A percentile compares a stretch with the other conserved stretches of the same genome.
Conservation (phyloP, 2,888 invertebrate species). For the Ochropleura plecta region DNA sequence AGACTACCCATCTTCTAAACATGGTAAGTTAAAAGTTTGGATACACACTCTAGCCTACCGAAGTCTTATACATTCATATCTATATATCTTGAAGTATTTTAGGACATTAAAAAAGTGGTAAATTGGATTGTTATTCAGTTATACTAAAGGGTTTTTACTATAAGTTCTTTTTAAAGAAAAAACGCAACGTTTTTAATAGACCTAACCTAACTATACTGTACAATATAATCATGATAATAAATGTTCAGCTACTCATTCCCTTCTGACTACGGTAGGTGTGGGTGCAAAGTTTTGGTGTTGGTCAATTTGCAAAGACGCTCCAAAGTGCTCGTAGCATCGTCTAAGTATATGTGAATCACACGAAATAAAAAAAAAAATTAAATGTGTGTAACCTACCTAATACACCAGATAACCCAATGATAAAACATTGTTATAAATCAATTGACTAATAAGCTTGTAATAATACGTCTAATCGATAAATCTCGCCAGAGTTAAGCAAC, state of each 20-base stretch:
- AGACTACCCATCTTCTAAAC: not conserved
- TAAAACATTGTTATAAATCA: constrained; percentile 14
- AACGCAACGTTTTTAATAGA: not conserved
- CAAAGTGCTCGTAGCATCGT: not conserved
- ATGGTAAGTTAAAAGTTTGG: constrained; percentile 50
- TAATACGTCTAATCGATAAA: constrained; percentile 6
- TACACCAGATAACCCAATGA: not conserved
- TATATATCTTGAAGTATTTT: not conserved
- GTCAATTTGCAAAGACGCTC: not conserved
- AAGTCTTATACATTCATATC: too few species aligned
- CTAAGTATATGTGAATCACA: too few species aligned
- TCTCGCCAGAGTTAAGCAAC: not conserved
- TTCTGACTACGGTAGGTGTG: not conserved
- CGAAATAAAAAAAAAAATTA: too few species aligned
- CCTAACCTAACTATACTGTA: not conserved
- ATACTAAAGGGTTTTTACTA: not conserved
- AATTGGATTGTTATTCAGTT: not conserved
- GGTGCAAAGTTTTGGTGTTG: not conserved
- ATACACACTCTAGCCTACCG: not conserved
- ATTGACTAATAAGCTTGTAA: constrained; percentile 1
- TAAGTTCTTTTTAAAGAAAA: not conserved
- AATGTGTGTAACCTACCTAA: too few species aligned
- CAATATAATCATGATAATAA: not conserved
- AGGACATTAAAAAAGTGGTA: not conserved
- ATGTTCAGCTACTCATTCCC: not conserved